A percentile compares a stretch with the other conserved stretches of the same genome.
Evolutionary conservation across 2,113 vertebrate genomes (phyloP).

Genomic region (Bothrops jararaca): DNA sequence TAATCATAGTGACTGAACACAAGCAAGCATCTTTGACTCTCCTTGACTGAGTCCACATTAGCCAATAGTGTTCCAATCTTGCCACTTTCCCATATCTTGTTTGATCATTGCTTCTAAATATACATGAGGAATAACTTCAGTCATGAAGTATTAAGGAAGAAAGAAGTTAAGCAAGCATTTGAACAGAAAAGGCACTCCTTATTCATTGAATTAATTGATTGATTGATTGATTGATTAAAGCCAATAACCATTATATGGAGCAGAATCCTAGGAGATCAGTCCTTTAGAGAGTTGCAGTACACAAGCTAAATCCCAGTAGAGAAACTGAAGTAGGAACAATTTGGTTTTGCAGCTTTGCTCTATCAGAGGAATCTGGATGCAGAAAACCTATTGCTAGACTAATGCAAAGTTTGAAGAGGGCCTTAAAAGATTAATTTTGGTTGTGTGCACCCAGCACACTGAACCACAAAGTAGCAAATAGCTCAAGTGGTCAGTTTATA

Average conservation of each 20-base stretch:
- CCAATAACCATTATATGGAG: background rate
- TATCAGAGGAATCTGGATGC: background rate
- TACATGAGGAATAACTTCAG: background rate
- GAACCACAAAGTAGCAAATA: background rate
- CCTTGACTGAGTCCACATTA: background rate
- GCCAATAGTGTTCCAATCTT: background rate
- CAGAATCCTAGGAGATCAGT: background rate
- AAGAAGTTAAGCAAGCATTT: background rate
- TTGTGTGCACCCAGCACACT: background rate
- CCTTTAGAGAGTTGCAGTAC: background rate
- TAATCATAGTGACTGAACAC: background rate
- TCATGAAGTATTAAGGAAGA: background rate
- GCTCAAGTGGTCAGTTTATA: background rate
- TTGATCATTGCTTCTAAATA: background rate
- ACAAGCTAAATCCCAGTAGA: background rate
- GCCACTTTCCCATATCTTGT: background rate
- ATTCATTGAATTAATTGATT: background rate
- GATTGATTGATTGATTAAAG: background rate
- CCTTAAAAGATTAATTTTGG: background rate
- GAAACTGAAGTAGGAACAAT: background rate
- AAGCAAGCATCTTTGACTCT: background rate
- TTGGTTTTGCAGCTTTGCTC: background rate
- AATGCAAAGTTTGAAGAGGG: background rate
- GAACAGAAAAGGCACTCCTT: background rate
- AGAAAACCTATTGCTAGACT: background rate